Evolutionary conservation across 2,113 vertebrate species (phyloP).

Genomic region (Cheilinus undulatus): DNA sequence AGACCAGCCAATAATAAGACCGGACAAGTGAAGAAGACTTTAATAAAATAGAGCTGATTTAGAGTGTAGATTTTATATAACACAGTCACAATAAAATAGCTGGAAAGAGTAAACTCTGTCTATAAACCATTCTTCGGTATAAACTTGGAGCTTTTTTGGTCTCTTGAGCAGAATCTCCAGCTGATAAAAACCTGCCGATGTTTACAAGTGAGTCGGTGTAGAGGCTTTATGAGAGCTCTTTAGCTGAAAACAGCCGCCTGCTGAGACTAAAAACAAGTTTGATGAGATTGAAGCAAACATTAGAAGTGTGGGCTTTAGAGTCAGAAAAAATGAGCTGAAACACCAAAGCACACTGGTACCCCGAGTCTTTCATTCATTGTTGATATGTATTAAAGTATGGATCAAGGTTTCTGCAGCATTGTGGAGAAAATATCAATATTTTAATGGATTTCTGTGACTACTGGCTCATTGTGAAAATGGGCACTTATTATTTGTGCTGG

Average conservation of each 20-base stretch:
- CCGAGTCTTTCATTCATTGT: background rate
- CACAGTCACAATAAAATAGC: background rate
- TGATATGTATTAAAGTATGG: background rate
- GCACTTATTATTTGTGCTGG: background rate
- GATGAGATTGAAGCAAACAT: constrained; percentile 5
- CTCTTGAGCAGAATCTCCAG: background rate
- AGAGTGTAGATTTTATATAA: background rate
- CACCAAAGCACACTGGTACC: background rate
- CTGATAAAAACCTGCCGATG: background rate
- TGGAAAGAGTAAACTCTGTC: background rate
- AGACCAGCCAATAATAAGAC: background rate
- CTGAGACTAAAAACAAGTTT: constrained; percentile 13
- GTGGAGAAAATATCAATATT: background rate
- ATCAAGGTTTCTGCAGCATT: background rate
- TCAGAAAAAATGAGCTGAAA: constrained; percentile 10
- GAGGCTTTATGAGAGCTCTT: constrained; percentile 9
- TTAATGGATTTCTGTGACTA: background rate
- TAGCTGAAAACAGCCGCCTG: constrained; percentile 14
- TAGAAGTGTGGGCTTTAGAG: background rate
- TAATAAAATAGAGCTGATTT: background rate
- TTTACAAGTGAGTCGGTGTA: background rate
- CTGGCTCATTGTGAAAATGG: background rate
- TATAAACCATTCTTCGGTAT: background rate
- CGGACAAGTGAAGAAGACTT: background rate
- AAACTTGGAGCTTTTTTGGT: background rate